phyloP scores from a whole-genome alignment of 2,888 invertebrate species.

The Sarcophaga caerulescens region DNA sequence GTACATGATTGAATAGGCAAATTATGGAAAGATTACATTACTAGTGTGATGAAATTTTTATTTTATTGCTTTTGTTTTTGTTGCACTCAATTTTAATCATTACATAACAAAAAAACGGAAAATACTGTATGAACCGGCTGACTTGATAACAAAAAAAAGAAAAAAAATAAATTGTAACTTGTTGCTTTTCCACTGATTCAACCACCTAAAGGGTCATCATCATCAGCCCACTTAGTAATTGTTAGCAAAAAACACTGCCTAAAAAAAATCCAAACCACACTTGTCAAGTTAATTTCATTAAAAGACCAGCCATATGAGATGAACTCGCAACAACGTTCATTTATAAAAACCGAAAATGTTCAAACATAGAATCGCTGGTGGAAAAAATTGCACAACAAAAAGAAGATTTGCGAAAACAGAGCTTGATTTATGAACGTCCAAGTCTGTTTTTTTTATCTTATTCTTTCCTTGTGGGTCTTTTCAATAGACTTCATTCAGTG shows the following conservation, averaged over 20 bases:
- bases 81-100: too few species aligned
- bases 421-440: constrained; percentile 55
- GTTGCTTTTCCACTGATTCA: constrained; percentile 47
- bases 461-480: too few species aligned
- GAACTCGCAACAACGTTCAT: constrained; percentile 27
- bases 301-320: constrained; percentile 46
- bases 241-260: not conserved
- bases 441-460: constrained; percentile 19
- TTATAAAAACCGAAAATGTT: constrained; percentile 25
- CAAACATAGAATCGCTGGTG: constrained; percentile 3
- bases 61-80: too few species aligned
- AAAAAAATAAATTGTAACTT: constrained; percentile 23
- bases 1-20: too few species aligned
- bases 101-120: not conserved
- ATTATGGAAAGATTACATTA: too few species aligned
- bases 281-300: constrained; percentile 59
- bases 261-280: constrained; percentile 57
- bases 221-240: constrained; percentile 11
- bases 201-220: constrained; percentile 4
- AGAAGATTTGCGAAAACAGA: constrained; percentile 42
- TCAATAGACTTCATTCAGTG: too few species aligned
- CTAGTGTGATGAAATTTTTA: too few species aligned
- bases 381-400: constrained; percentile 17
- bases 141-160: not conserved
- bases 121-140: not conserved